These are phyloP conservation scores for Adelges cooleyi DNA, from an alignment of 1,140 invertebrate genomes.

Conservation along the genomic window DNA sequence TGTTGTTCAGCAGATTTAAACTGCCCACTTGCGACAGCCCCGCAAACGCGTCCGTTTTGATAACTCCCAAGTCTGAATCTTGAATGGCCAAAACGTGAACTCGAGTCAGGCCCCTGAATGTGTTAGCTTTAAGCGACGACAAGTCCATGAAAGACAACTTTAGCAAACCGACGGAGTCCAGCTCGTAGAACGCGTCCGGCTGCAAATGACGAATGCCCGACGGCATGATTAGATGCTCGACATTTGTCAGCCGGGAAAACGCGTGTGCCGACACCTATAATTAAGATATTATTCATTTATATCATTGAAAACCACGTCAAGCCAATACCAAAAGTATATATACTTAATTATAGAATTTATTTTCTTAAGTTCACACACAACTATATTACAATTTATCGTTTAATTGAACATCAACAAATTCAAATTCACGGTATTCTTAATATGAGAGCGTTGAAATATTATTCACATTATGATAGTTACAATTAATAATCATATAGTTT, in stretches of 20 bases:
- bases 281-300: too few species aligned
- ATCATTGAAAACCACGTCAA: too few species aligned
- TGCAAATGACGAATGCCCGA: constrained; percentile 62
- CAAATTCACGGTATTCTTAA: too few species aligned
- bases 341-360: too few species aligned
- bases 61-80: constrained; percentile 64
- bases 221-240: constrained; percentile 60
- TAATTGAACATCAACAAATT: too few species aligned
- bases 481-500: too few species aligned
- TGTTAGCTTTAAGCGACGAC: constrained; percentile 51
- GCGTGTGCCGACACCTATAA: constrained; percentile 43
- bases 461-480: too few species aligned
- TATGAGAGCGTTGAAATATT: too few species aligned
- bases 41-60: constrained; percentile 57
- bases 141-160: constrained; percentile 73
- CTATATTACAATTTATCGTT: too few species aligned
- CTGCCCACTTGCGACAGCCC: constrained; percentile 54
- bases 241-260: constrained; percentile 66
- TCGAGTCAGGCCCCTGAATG: constrained; percentile 61
- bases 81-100: constrained; percentile 60
- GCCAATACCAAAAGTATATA: too few species aligned
- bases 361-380: too few species aligned
- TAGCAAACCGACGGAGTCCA: constrained; percentile 61
- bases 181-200: constrained; percentile 63
- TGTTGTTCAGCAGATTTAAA: constrained; percentile 66